phyloP scores from a whole-genome alignment of 1,140 invertebrate genomes.

The Conus ventricosus region DNA sequence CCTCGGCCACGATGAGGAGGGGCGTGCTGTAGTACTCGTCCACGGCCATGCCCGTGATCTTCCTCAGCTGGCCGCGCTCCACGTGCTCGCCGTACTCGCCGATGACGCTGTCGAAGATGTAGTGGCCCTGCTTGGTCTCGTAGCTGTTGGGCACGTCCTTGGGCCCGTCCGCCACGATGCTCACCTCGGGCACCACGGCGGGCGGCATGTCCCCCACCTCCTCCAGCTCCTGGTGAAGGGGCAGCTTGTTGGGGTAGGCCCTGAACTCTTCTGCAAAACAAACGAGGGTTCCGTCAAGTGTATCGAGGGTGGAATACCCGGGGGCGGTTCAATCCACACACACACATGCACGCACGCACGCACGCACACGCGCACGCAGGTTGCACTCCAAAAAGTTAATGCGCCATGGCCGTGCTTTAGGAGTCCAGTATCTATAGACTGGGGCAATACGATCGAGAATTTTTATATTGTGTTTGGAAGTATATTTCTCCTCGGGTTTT shows the following conservation, averaged over 20 bases:
- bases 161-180: background rate
- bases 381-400: too few species aligned
- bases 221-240: background rate
- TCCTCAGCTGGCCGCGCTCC: background rate
- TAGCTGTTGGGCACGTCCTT: background rate
- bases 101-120: background rate
- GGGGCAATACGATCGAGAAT: too few species aligned
- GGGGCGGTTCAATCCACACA: background rate
- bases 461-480: too few species aligned
- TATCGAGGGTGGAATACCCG: background rate
- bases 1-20: background rate
- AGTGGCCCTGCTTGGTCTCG: conserved; percentile 9
- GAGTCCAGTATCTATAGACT: too few species aligned
- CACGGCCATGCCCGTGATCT: conserved; percentile 18
- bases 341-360: background rate
- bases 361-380: too few species aligned
- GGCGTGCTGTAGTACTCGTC: conserved; percentile 1
- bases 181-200: background rate
- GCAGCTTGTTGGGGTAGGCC: background rate
- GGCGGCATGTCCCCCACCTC: background rate
- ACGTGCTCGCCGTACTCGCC: conserved; percentile 8
- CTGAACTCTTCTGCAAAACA: background rate
- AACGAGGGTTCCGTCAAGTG: background rate
- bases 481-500: too few species aligned
- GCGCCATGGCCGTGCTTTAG: too few species aligned